Base-by-base conservation (phyloP, 1,140 invertebrate genomes). In the Pogonomyrmex californicus region DNA sequence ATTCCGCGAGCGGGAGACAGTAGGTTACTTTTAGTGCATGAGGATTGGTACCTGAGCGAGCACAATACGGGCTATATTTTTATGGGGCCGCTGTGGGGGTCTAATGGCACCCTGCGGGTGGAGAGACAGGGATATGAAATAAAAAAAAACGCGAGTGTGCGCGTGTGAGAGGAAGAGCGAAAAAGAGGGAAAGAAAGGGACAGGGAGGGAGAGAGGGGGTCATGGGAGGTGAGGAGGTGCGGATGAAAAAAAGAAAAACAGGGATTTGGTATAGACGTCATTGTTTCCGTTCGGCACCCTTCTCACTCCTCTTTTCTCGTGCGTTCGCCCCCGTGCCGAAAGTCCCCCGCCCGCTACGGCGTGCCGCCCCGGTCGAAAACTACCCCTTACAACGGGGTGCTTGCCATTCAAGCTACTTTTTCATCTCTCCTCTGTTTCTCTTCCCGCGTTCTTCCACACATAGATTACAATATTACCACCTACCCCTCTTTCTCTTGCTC, bases 391-490 rank as follows among this genome's bases (percentile, higher is more conserved):
- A 92, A 91, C 91, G 85, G 88, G 89, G 88, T 88, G 92, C 86
- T 83, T 93, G 91, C 92, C 91, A 93, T 94, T 94, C 90, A 91
- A 92, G 93, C 94, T 92, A 94, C 93, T 95, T 95, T 95, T 95
- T 95, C 93, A 95, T 94, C 92, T 90, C 90, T 92, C 91, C 86
- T 91, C 89, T 89, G 87, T 87, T 89, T 92, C 93, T 93, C 94
- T 92, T 94, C 88, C 88, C 91, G 90, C 93, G 92, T 95, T 94
- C 94, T 95, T 94, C 92, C 92, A 93, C 94, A 94, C 94, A 95
- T 95, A 95, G 94, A 95, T 95, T 95, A 95, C 94, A 95, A 95
- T 95, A 95, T 95, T 94, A 94, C 93, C 92, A 89, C 89, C 91
- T 82, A 91, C 79, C 83, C 85, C 91, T 76, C 91, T 86, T 87